Conservation (phyloP, 2,888 invertebrate species). For the Hyposoter dolosus region DNA sequence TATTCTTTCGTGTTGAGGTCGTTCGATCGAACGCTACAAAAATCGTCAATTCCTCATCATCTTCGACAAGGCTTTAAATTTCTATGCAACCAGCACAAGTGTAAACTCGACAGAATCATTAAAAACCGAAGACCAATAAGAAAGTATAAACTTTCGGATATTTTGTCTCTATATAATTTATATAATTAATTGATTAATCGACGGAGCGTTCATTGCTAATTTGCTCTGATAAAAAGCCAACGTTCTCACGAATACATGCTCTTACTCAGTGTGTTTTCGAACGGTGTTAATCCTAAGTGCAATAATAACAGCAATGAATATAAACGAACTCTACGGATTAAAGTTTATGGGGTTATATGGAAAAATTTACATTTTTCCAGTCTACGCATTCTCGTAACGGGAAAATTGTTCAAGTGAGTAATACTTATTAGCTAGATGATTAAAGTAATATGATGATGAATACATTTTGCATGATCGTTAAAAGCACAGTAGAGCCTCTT, state of each 20-base stretch:
- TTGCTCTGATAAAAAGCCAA: background rate
- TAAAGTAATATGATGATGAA: constrained; percentile 37
- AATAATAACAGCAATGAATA: constrained; percentile 9
- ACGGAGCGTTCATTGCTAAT: background rate
- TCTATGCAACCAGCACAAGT: background rate
- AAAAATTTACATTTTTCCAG: background rate
- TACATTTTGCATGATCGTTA: constrained; percentile 26
- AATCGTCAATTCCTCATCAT: background rate
- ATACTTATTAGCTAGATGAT: constrained; percentile 25
- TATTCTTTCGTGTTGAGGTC: background rate
- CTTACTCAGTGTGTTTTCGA: background rate
- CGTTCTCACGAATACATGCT: background rate
- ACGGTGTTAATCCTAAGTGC: background rate
- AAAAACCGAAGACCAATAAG: background rate
- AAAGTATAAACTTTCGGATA: background rate
- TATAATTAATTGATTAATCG: background rate
- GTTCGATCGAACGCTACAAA: background rate
- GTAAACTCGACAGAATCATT: background rate
- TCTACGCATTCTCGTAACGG: constrained; percentile 13
- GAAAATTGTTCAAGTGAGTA: constrained; percentile 45
- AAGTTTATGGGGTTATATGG: background rate
- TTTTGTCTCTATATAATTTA: background rate
- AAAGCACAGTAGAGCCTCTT: constrained; percentile 16
- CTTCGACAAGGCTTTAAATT: background rate
- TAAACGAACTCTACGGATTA: background rate